phyloP scores from a whole-genome alignment of 1,140 invertebrate genomes.

The Palaemon carinicauda region DNA sequence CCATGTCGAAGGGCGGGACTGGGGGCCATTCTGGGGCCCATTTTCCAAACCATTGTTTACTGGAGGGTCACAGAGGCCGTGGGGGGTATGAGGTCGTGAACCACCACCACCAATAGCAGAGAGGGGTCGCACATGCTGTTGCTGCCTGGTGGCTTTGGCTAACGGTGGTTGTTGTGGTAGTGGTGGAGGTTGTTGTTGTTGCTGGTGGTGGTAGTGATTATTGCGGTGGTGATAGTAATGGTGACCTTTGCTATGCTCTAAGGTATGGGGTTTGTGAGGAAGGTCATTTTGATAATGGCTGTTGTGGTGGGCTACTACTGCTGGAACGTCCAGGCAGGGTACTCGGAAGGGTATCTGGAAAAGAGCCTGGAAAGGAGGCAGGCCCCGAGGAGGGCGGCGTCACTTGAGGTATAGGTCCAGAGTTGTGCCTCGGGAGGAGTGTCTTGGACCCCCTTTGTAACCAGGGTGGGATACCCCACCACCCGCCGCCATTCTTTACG shows the following conservation, averaged over 20 bases:
- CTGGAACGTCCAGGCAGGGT: conserved; percentile 37
- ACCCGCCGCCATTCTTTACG: conserved; percentile 30
- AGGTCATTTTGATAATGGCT: background rate
- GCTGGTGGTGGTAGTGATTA: background rate
- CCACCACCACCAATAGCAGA: too few relatives aligned
- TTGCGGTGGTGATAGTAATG: conserved; percentile 32
- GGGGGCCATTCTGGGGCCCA: too few relatives aligned
- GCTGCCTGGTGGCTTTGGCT: background rate
- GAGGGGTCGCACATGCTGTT: background rate
- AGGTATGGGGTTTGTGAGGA: background rate
- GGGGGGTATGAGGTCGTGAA: too few relatives aligned
- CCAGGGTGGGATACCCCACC: conserved; percentile 48
- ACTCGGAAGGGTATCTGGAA: conserved; percentile 14
- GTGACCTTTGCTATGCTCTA: background rate
- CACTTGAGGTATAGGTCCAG: conserved; percentile 43
- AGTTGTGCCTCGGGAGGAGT: conserved; percentile 31
- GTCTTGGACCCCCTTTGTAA: conserved; percentile 40
- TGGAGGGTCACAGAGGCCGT: too few relatives aligned
- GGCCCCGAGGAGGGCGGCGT: conserved; percentile 32
- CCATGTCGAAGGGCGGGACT: too few relatives aligned
- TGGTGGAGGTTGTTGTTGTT: background rate
- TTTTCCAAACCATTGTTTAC: too few relatives aligned
- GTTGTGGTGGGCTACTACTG: background rate
- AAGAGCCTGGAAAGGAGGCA: conserved; percentile 20
- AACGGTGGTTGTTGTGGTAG: conserved; percentile 2